These are phyloP conservation scores for Uloborus diversus DNA, from an alignment of 1,140 invertebrate genomes.

Conservation along the genomic window DNA sequence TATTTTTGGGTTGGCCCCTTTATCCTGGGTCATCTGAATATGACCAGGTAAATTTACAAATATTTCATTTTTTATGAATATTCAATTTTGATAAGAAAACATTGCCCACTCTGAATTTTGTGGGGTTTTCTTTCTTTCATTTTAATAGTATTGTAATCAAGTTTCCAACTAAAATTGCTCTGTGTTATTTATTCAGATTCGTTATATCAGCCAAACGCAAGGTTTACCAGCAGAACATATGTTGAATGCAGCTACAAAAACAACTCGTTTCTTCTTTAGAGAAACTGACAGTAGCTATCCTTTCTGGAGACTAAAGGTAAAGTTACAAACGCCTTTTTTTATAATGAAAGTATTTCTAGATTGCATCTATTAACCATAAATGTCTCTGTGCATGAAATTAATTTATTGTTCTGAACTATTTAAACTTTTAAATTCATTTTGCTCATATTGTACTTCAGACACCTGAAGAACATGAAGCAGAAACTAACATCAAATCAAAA, in stretches of 20 bases:
- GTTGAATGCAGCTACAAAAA: slow-evolving; percentile 97
- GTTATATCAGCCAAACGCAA: slow-evolving; percentile 89
- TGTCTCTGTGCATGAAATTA: too few species aligned
- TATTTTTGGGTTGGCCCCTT: slow-evolving; percentile 99
- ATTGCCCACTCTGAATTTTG: too few species aligned
- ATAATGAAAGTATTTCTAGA: too few species aligned
- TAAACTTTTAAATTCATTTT: neutral
- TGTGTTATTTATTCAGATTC: slow-evolving; percentile 67
- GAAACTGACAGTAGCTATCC: slow-evolving; percentile 93
- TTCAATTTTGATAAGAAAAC: neutral
- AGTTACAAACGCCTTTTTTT: too few species aligned
- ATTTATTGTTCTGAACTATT: too few species aligned
- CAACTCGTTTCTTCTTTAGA: slow-evolving; percentile 97
- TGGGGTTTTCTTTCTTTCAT: too few species aligned
- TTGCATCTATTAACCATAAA: too few species aligned
- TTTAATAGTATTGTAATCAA: too few species aligned
- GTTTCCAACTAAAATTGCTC: too few species aligned
- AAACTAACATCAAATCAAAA: slow-evolving; percentile 98
- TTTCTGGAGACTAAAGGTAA: slow-evolving; percentile 89
- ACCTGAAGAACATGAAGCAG: slow-evolving; percentile 96
- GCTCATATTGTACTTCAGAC: slow-evolving; percentile 67
- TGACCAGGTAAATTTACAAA: slow-evolving; percentile 72
- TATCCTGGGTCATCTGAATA: slow-evolving; percentile 99
- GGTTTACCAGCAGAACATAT: slow-evolving; percentile 97
- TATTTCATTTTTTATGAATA: neutral